phyloP scores from a whole-genome alignment of 2,888 invertebrate genomes.

The Zonitis immaculata region DNA sequence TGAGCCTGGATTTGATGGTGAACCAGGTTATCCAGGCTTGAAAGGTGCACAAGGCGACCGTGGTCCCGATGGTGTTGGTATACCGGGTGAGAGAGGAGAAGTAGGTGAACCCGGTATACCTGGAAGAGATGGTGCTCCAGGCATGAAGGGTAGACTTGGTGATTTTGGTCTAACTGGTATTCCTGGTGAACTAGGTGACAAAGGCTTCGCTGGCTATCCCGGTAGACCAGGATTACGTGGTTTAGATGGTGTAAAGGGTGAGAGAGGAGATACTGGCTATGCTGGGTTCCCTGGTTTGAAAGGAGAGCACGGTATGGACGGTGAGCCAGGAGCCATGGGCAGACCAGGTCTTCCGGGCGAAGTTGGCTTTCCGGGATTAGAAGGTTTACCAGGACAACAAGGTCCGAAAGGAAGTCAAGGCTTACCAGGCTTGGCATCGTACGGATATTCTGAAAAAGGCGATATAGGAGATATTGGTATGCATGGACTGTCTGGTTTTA shows the following conservation, averaged over 20 bases:
- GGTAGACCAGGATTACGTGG: conserved; percentile 41
- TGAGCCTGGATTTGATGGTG: conserved; percentile 40
- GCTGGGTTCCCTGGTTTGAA: conserved; percentile 41
- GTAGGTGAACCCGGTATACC: conserved; percentile 38
- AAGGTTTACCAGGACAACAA: conserved; percentile 52
- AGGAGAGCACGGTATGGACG: conserved; percentile 72
- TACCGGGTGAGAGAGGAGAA: conserved; percentile 51
- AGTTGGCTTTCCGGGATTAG: conserved; percentile 49
- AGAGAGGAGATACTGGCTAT: conserved; percentile 50
- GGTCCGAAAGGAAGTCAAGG: conserved; percentile 55
- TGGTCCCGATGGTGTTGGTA: conserved; percentile 32
- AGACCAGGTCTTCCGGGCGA: conserved; percentile 54
- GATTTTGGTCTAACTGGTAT: conserved; percentile 30
- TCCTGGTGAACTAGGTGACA: conserved; percentile 52
- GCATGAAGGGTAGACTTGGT: conserved; percentile 48
- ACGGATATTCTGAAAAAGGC: conserved; percentile 50
- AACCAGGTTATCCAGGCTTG: conserved; percentile 40
- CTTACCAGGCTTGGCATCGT: conserved; percentile 43
- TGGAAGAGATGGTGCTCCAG: conserved; percentile 44
- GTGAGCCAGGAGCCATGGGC: conserved; percentile 64
- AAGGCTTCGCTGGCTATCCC: conserved; percentile 49
- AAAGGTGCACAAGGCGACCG: conserved; percentile 59
- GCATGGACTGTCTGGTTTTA: conserved; percentile 46
- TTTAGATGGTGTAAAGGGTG: conserved; percentile 57
- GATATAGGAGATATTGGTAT: conserved; percentile 54